phyloP scores from a whole-genome alignment of 2,888 invertebrate genomes.

The Cephus runcator region DNA sequence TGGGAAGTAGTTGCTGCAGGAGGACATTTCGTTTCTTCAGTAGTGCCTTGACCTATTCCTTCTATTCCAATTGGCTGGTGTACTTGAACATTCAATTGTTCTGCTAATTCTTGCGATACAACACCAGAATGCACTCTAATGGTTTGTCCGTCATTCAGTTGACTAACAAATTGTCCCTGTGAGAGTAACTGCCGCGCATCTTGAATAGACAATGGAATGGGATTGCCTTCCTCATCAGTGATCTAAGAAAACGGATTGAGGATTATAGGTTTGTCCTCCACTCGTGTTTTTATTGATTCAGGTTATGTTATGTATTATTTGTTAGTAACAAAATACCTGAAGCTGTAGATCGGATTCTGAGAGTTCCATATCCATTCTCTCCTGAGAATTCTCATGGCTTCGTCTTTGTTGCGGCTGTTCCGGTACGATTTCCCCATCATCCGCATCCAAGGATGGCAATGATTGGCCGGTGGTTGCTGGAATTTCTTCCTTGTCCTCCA shows the following conservation, averaged over 20 bases:
- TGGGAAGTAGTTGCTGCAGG: conserved; percentile 34
- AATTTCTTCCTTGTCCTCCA: conserved; percentile 43
- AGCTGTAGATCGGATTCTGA: conserved; percentile 56
- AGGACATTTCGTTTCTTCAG: conserved; percentile 29
- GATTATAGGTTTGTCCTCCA: not conserved
- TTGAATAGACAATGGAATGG: conserved; percentile 75
- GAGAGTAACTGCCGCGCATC: conserved; percentile 75
- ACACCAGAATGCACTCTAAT: conserved; percentile 52
- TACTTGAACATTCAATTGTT: conserved; percentile 65
- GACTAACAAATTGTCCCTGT: conserved; percentile 65
- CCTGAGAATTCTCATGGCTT: conserved; percentile 30
- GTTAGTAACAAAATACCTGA: conserved; percentile 39
- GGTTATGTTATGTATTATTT: not conserved
- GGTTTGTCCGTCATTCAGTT: conserved; percentile 55
- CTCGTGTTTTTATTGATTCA: not conserved
- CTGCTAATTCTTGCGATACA: conserved; percentile 59
- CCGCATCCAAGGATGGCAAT: conserved; percentile 45
- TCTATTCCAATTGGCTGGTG: conserved; percentile 57
- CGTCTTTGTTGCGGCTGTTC: conserved; percentile 32
- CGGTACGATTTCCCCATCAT: conserved; percentile 34
- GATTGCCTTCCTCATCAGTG: conserved; percentile 77
- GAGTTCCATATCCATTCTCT: conserved; percentile 44
- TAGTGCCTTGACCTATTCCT: conserved; percentile 40
- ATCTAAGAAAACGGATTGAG: conserved; percentile 64
- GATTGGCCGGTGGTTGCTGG: conserved; percentile 34